Percentiles rank a stretch among this genome's conserved stretches.
Evolutionary conservation across 1,140 invertebrate genomes (phyloP).

Genomic region (Bombus soroeensis): DNA sequence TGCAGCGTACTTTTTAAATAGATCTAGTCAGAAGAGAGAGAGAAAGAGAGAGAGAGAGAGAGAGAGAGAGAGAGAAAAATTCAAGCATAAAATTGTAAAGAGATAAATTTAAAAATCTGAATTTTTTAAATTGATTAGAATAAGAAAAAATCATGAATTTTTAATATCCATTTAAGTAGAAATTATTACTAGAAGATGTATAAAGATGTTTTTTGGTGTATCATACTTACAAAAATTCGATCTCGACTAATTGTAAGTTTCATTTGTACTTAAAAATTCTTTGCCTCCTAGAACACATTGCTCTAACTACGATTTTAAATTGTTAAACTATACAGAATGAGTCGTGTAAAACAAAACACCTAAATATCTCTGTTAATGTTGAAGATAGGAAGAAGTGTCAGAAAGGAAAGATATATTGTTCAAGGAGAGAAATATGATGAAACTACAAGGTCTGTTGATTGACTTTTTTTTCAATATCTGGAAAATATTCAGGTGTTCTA

Average conservation of each 20-base stretch:
- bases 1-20: neutral
- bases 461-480: too few species aligned
- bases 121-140: neutral
- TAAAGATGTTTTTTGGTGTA: conserved; percentile 18
- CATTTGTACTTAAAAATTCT: conserved; percentile 62
- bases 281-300: conserved; percentile 58
- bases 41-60: neutral
- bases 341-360: too few species aligned
- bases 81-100: neutral
- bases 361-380: too few species aligned
- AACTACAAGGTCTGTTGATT: too few species aligned
- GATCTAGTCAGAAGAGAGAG: neutral
- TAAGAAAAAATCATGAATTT: neutral
- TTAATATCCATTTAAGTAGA: neutral
- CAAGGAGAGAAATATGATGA: too few species aligned
- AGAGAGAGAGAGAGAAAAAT: neutral
- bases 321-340: neutral
- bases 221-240: conserved; percentile 13
- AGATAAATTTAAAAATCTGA: neutral
- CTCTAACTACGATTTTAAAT: conserved; percentile 22
- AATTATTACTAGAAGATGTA: conserved; percentile 2
- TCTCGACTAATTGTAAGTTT: conserved; percentile 35
- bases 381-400: too few species aligned
- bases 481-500: too few species aligned
- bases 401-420: too few species aligned